Percentiles rank a stretch among this genome's conserved stretches.
Conservation (phyloP, 2,888 invertebrate genomes). For the Actias luna region DNA sequence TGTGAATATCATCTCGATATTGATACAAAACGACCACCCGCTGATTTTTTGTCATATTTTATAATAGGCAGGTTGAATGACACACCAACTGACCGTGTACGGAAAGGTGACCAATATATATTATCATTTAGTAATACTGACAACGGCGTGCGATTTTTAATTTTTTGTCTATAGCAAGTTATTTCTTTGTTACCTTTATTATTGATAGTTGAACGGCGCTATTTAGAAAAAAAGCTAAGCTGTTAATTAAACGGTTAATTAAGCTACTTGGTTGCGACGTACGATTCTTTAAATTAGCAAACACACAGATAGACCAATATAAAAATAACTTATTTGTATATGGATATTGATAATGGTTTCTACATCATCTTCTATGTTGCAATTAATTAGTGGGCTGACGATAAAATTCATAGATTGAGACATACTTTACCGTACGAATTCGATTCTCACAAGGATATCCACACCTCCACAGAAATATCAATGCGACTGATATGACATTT, state of each 20-base stretch:
- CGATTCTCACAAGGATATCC: slow-evolving; percentile 6
- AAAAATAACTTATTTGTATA: neutral
- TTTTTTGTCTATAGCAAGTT: no score
- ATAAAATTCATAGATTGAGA: slow-evolving; percentile 13
- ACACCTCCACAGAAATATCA: slow-evolving; percentile 2
- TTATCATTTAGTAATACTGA: neutral
- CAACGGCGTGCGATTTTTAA: neutral
- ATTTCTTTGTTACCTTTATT: no score
- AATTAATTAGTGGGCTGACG: slow-evolving; percentile 18
- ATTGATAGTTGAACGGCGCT: no score
- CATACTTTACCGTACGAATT: slow-evolving; percentile 9
- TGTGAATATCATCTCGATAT: neutral
- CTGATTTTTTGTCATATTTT: neutral
- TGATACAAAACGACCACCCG: neutral
- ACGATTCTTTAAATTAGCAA: neutral
- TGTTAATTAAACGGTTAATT: no score
- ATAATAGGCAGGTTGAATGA: neutral
- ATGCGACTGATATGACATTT: neutral
- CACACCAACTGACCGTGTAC: neutral
- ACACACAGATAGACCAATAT: neutral
- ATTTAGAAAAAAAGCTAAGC: no score
- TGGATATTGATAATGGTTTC: neutral
- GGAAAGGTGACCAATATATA: neutral
- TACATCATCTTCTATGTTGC: neutral
- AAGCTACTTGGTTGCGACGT: no score